Conservation (phyloP, 1,140 invertebrate genomes). For the Leptonema lineaticorne region DNA sequence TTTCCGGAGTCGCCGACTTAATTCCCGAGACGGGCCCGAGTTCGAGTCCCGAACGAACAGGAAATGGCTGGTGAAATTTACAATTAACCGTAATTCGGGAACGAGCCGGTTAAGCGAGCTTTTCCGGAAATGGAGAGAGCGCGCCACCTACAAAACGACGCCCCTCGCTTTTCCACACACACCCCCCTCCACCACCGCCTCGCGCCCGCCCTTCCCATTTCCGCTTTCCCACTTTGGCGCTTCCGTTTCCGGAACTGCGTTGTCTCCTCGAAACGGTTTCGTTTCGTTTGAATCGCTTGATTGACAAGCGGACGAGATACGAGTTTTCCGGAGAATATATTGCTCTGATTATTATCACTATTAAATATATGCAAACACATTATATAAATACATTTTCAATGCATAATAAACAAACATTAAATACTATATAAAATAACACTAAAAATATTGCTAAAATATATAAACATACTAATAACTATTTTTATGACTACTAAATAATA, state of each 20-base stretch:
- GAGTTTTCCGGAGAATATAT: neutral
- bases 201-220: neutral
- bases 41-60: constrained; percentile 13
- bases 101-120: neutral
- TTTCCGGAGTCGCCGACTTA: too few relatives aligned
- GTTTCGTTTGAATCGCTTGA: neutral
- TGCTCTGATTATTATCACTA: neutral
- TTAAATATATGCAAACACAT: too few relatives aligned
- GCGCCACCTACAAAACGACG: too few relatives aligned
- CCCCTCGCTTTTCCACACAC: neutral
- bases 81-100: constrained; percentile 10
- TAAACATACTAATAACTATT: too few relatives aligned
- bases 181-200: neutral
- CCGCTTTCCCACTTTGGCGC: neutral
- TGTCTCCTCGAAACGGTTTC: too few relatives aligned
- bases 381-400: too few relatives aligned
- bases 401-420: too few relatives aligned
- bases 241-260: too few relatives aligned
- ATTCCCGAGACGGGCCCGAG: too few relatives aligned
- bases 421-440: too few relatives aligned
- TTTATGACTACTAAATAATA: too few relatives aligned
- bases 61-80: constrained; percentile 25
- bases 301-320: neutral
- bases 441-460: too few relatives aligned
- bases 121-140: constrained; percentile 1